Evolutionary conservation across 2,797 vertebrate genomes (phyloP), one percentile per base, ranked within the genome.

Genomic region (Betta splendens): DNA sequence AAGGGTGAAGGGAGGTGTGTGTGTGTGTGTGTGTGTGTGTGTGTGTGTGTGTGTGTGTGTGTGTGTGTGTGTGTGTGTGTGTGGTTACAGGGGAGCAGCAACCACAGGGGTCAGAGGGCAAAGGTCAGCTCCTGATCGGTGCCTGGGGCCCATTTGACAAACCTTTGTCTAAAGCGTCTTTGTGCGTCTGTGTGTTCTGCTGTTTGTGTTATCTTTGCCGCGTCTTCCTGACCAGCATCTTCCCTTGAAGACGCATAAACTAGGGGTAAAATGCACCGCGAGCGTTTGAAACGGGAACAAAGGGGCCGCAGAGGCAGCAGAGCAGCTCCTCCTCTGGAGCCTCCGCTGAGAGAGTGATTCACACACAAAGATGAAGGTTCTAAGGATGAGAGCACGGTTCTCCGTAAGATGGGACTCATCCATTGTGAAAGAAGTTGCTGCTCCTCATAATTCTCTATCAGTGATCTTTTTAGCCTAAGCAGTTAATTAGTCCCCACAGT

Each of bases 1-100:
- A 69, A 71, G 79, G 77, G 72, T 74, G 76, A 76, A 77, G 68
- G 74, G 75, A 64, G 85, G 79, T 81, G 65, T 77, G 55, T 75
- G 79, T 86, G 63, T 87, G 81, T 78, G 62, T 59, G 40, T 52
- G 46, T 49, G 31, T 42, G 43, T 55, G 59, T 57, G 37, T 56
- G 45, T 21, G n/a, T 86, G 63, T 87, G 81, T 78, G 62, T 59
- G 40, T 52, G 46, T 49, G 31, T 42, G 43, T 55, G 59, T 57
- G 37, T 56, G 45, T 21, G n/a, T n/a, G n/a, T 47, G 55, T 57
- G 66, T 62, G 64, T 52, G 44, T 40, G 77, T 69, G 65, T 70
- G 51, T 71, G 48, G 49, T 78, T 83, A 59, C 64, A 74, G 52
- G 49, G 37, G 39, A 75, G 37, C 36, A 16, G 31, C 33, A 28